Evolutionary conservation across 1,140 invertebrate genomes (phyloP).

Genomic region (Neodiprion pinetum): DNA sequence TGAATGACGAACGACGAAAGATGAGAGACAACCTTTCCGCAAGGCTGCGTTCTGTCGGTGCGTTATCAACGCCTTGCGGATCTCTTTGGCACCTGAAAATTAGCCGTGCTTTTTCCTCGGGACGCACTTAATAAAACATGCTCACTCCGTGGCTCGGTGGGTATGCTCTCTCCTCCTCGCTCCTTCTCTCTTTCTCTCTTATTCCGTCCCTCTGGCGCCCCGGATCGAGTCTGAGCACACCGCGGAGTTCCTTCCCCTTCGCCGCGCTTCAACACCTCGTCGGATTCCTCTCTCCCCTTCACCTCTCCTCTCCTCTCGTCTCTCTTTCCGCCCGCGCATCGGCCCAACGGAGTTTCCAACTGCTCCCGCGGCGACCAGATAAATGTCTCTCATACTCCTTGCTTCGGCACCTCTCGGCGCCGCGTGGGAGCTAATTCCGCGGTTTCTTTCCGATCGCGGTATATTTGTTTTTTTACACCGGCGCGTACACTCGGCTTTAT

Average conservation of each 20-base stretch:
- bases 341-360: constrained; percentile 34
- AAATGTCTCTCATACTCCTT: constrained; percentile 43
- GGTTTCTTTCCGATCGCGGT: too few relatives aligned
- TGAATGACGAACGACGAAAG: too few relatives aligned
- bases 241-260: constrained; percentile 15
- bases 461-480: too few relatives aligned
- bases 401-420: constrained; percentile 34
- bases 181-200: constrained; percentile 17
- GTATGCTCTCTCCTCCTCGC: constrained; percentile 15
- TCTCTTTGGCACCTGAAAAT: constrained; percentile 55
- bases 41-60: constrained; percentile 29
- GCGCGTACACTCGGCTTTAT: too few relatives aligned
- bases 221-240: constrained; percentile 10
- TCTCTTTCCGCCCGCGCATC: not conserved
- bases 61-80: constrained; percentile 44
- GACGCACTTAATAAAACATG: constrained; percentile 32
- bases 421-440: not conserved
- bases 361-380: constrained; percentile 37
- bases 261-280: constrained; percentile 12
- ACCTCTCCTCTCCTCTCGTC: not conserved
- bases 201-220: constrained; percentile 12
- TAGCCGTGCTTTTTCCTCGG: constrained; percentile 52
- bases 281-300: not conserved
- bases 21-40: not conserved
- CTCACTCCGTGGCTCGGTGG: not conserved